Evolutionary conservation across 2,797 vertebrate species (phyloP).

Genomic region (Chelmon rostratus): DNA sequence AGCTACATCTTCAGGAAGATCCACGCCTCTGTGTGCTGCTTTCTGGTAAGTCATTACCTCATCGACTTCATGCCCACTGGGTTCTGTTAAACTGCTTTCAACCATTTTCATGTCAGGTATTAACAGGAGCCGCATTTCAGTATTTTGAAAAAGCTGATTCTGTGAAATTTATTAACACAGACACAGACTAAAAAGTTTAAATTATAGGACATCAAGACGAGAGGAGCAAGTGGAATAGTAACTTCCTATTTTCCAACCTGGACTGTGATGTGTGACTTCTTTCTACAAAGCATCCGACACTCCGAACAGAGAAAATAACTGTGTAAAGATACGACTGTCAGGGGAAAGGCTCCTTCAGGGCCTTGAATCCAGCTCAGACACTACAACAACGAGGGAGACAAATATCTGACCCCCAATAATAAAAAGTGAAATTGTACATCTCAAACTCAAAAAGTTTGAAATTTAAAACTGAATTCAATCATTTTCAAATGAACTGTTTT

Average conservation of each 20-base stretch:
- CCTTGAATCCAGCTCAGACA: not conserved
- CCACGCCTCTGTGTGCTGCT: slow-evolving; percentile 80
- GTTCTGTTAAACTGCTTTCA: not conserved
- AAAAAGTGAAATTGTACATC: too few species aligned
- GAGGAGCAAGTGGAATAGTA: not conserved
- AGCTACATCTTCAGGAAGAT: slow-evolving; percentile 87
- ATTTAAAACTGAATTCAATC: too few species aligned
- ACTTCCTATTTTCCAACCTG: too few species aligned
- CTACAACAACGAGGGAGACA: not conserved
- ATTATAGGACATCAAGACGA: not conserved
- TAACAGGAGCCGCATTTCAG: not conserved
- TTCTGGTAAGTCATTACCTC: slow-evolving; percentile 61
- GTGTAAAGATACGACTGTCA: too few species aligned
- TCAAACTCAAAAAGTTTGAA: too few species aligned
- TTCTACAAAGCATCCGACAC: not conserved
- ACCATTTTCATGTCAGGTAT: too few species aligned
- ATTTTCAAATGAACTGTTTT: too few species aligned
- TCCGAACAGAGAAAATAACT: not conserved
- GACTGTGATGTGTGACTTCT: not conserved
- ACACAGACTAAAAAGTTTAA: not conserved
- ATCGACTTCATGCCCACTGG: not conserved
- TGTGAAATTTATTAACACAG: not conserved
- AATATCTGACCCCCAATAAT: not conserved
- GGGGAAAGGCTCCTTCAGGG: not conserved
- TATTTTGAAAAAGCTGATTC: not conserved